A percentile compares a stretch with the other conserved stretches of the same genome.
Evolutionary conservation across 2,888 invertebrate genomes (phyloP).

Genomic region (Hylaea fasciaria): DNA sequence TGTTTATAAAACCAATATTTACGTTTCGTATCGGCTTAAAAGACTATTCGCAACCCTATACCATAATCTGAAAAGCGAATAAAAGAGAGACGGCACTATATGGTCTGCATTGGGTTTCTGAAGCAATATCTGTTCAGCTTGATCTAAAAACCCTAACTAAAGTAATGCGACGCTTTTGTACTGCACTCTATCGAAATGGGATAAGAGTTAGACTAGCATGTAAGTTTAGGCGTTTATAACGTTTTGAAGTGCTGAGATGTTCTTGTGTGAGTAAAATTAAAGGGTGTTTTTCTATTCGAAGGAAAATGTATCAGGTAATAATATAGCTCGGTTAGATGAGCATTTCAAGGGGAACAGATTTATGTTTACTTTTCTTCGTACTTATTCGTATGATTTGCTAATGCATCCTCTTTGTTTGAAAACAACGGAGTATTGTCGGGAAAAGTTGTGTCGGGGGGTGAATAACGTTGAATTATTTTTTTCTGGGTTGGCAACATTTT

Average conservation of each 20-base stretch:
- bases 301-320: constrained; percentile 74
- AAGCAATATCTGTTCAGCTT: constrained; percentile 54
- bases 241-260: constrained; percentile 15
- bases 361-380: constrained; percentile 55
- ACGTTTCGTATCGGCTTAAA: constrained; percentile 40
- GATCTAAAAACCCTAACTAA: constrained; percentile 16
- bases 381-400: constrained; percentile 52
- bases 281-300: constrained; percentile 69
- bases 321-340: constrained; percentile 66
- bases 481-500: neutral
- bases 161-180: constrained; percentile 10
- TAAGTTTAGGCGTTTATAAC: constrained; percentile 5
- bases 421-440: constrained; percentile 46
- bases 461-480: constrained; percentile 1
- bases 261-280: constrained; percentile 67
- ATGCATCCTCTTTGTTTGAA: constrained; percentile 50
- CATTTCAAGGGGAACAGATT: constrained; percentile 62
- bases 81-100: constrained; percentile 56
- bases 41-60: constrained; percentile 46
- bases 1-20: constrained; percentile 25
- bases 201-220: constrained; percentile 26
- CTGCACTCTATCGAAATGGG: neutral
- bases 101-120: constrained; percentile 58
- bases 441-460: constrained; percentile 22
- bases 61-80: constrained; percentile 57